Evolutionary conservation across 2,888 invertebrate genomes (phyloP).

Genomic region (Pantelozetes paolii): DNA sequence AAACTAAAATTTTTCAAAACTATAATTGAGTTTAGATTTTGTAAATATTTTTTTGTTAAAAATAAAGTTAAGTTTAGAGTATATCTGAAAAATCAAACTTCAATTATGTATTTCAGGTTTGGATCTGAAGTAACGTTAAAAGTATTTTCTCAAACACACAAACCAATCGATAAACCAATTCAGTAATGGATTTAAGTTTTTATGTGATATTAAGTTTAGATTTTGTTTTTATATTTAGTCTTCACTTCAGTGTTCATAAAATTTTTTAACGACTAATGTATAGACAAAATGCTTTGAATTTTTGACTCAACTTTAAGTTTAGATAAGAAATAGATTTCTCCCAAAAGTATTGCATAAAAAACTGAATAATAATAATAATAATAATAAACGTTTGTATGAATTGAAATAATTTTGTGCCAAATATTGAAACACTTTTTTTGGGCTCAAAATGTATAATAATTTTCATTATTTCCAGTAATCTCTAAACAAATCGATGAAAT

Average conservation of each 20-base stretch:
- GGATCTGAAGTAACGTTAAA: background rate
- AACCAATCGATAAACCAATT: conserved; percentile 16
- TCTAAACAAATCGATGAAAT: background rate
- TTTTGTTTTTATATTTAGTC: background rate
- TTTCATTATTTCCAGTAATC: background rate
- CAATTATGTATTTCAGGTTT: conserved; percentile 14
- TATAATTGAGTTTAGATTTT: background rate
- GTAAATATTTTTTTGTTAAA: background rate
- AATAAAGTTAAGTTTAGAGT: background rate
- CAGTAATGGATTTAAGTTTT: conserved; percentile 12
- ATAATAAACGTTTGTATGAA: background rate
- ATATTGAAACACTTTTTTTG: background rate
- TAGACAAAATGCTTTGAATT: background rate
- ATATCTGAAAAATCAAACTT: background rate
- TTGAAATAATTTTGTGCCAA: background rate
- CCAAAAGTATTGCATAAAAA: background rate
- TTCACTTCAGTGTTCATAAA: background rate
- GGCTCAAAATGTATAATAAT: background rate
- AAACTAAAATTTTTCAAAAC: background rate
- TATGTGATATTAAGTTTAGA: background rate
- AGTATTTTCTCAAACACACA: background rate
- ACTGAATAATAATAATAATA: background rate
- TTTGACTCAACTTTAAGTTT: background rate
- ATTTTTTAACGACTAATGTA: conserved; percentile 14
- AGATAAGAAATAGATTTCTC: background rate